Evolutionary conservation across 2,888 invertebrate species (phyloP).

Genomic region (Pyralis farinalis): DNA sequence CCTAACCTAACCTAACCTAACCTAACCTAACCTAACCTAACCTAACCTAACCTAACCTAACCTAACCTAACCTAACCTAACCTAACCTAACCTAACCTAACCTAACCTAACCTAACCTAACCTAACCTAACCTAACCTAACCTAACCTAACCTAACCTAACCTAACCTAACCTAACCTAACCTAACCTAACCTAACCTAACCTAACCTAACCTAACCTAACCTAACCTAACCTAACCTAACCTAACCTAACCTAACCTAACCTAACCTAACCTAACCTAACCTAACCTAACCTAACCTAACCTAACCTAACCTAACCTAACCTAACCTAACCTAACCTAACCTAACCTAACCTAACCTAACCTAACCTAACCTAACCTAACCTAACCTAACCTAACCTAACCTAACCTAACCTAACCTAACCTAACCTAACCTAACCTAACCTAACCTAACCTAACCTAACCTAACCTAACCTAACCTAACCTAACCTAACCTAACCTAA

Average conservation of each 20-base stretch:
- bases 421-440: constrained; percentile 18
- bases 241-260: constrained; percentile 14
- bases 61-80: constrained; percentile 20
- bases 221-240: constrained; percentile 16
- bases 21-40: constrained; percentile 20
- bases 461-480: constrained; percentile 19
- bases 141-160: constrained; percentile 13
- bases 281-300: constrained; percentile 14
- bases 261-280: constrained; percentile 14
- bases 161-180: constrained; percentile 15
- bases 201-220: constrained; percentile 19
- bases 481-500: constrained; percentile 19
- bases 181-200: constrained; percentile 19
- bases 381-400: constrained; percentile 17
- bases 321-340: constrained; percentile 15
- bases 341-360: constrained; percentile 20
- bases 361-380: constrained; percentile 18
- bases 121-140: constrained; percentile 16
- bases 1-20: constrained; percentile 19
- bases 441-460: constrained; percentile 19
- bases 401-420: constrained; percentile 18
- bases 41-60: too few species aligned
- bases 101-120: constrained; percentile 19
- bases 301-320: background rate
- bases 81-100: constrained; percentile 21